These are phyloP conservation scores for Sitophilus oryzae DNA, from an alignment of 1,140 invertebrate species.

Conservation along the genomic window DNA sequence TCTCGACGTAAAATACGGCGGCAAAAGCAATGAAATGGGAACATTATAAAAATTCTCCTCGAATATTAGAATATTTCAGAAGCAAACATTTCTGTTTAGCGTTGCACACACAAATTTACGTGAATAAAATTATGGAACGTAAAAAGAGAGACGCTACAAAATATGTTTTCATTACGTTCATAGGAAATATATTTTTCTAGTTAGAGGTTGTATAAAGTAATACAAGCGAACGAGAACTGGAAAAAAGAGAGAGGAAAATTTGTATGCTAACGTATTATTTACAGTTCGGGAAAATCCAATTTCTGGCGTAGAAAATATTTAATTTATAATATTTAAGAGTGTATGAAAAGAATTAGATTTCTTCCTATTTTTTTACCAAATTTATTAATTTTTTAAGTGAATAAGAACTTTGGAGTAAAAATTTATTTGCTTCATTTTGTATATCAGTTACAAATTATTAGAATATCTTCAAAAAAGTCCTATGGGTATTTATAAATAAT, in stretches of 20 bases:
- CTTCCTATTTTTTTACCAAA: too few species aligned
- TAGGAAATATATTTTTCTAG: slow-evolving; percentile 18
- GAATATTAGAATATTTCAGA: too few species aligned
- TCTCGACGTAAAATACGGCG: too few species aligned
- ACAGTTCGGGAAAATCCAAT: slow-evolving; percentile 14
- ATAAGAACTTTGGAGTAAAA: slow-evolving; percentile 18
- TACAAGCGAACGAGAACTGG: slow-evolving; percentile 6
- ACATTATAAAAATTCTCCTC: too few species aligned
- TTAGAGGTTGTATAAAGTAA: slow-evolving; percentile 14
- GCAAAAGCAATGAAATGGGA: too few species aligned
- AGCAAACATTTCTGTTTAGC: not conserved
- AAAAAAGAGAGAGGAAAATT: slow-evolving; percentile 6
- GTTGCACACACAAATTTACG: slow-evolving; percentile 8
- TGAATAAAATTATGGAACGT: slow-evolving; percentile 8
- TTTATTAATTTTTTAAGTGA: too few species aligned
- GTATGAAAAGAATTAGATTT: too few species aligned
- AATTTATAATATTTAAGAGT: too few species aligned
- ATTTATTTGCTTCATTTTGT: slow-evolving; percentile 9
- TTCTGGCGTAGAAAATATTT: not conserved
- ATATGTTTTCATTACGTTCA: slow-evolving; percentile 22
- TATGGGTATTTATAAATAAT: too few species aligned
- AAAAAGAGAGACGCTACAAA: slow-evolving; percentile 16
- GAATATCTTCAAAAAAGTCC: too few species aligned
- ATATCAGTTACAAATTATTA: not conserved
- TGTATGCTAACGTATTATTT: too few species aligned